Conservation (phyloP, 1,140 invertebrate species). For the Aphelenchoides besseyi region DNA sequence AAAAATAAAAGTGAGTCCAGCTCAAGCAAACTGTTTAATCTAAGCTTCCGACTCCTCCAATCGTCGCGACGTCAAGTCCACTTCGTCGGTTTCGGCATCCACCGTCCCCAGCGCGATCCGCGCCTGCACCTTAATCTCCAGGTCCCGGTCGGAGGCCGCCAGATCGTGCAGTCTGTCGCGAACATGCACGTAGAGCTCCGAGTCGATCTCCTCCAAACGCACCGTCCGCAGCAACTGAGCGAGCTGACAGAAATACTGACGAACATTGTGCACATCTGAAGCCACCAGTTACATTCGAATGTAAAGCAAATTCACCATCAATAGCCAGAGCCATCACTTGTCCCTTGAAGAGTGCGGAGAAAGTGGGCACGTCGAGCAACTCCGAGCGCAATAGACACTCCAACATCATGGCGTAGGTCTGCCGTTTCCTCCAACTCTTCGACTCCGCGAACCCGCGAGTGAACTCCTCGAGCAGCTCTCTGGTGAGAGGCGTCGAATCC, state of each 20-base stretch:
- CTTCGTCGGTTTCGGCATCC: not conserved
- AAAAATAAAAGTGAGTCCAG: too few species aligned
- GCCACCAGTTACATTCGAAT: not conserved
- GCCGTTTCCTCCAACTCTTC: constrained; percentile 13
- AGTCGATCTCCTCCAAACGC: not conserved
- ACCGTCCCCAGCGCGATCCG: constrained; percentile 6
- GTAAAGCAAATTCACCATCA: constrained; percentile 2
- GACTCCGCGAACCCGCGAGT: constrained; percentile 6
- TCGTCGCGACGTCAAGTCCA: not conserved
- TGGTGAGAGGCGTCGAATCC: constrained; percentile 4
- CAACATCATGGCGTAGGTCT: constrained; percentile 12
- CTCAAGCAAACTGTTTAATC: not conserved
- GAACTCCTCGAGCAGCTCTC: not conserved
- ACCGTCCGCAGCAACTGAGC: not conserved
- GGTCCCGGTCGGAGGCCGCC: not conserved
- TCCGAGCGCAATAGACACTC: not conserved
- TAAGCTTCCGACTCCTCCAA: not conserved
- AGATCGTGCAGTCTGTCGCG: not conserved
- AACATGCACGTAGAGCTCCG: not conserved
- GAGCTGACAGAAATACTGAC: constrained; percentile 13
- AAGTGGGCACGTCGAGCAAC: not conserved
- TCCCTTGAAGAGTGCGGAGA: constrained; percentile 6
- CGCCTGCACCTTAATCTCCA: constrained; percentile 7
- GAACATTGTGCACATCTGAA: constrained; percentile 15
- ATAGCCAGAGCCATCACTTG: not conserved